These are phyloP conservation scores for Drosophila paracracens DNA, from an alignment of 2,888 invertebrate genomes.

Conservation along the genomic window DNA sequence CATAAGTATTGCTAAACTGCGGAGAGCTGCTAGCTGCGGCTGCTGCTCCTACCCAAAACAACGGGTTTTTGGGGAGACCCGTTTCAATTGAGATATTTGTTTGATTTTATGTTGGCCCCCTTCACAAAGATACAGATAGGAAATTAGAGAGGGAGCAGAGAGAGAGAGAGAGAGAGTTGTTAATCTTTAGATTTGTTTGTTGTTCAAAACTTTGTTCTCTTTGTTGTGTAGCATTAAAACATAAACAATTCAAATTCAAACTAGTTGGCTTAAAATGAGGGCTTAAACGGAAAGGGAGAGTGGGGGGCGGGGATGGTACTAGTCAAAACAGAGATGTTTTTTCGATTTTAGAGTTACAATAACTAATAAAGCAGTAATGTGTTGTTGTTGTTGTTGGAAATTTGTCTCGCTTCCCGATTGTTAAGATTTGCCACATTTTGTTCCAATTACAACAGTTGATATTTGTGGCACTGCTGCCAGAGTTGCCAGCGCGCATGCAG, in stretches of 20 bases:
- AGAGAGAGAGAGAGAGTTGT: background rate
- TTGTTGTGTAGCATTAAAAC: constrained; percentile 1
- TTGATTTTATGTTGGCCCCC: constrained; percentile 33
- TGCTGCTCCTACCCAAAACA: background rate
- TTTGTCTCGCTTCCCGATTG: constrained; percentile 43
- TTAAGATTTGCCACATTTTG: constrained; percentile 5
- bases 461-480: constrained; percentile 66
- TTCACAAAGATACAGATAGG: constrained; percentile 9
- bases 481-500: constrained; percentile 75
- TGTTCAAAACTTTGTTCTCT: constrained; percentile 12
- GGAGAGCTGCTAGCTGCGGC: constrained; percentile 7
- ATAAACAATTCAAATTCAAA: constrained; percentile 31
- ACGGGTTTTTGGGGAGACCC: background rate
- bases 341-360: constrained; percentile 3
- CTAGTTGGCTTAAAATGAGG: constrained; percentile 8
- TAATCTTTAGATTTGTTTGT: constrained; percentile 1
- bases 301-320: background rate
- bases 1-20: constrained; percentile 48
- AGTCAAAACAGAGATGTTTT: background rate
- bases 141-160: background rate
- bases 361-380: constrained; percentile 41
- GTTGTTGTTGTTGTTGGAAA: constrained; percentile 28
- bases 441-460: constrained; percentile 50
- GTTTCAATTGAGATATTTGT: constrained; percentile 52
- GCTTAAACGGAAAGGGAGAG: constrained; percentile 16